phyloP scores from a whole-genome alignment of 37 sponge, comb jelly and placozoan genomes.

The Beroe forskalii region DNA sequence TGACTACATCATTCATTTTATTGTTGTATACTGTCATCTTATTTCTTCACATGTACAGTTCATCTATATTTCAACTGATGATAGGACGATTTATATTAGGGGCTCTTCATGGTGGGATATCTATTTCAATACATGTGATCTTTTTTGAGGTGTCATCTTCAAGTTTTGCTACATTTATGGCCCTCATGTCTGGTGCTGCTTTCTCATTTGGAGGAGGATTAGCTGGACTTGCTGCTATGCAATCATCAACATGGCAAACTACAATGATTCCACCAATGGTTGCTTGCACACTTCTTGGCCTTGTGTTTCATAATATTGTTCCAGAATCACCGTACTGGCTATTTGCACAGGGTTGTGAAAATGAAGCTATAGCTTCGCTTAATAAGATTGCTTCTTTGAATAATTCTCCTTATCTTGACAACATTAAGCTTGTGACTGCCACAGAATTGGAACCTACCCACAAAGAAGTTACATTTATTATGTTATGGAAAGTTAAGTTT shows the following conservation, averaged over 20 bases:
- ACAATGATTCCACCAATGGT: conserved; percentile 19
- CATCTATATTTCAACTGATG: neutral
- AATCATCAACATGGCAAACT: neutral
- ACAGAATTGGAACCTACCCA: neutral
- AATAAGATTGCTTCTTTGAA: conserved; percentile 10
- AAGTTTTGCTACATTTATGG: neutral
- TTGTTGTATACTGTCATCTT: neutral
- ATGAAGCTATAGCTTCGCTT: neutral
- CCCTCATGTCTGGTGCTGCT: neutral
- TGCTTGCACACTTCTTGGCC: neutral
- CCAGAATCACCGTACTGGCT: conserved; percentile 59
- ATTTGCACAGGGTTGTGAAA: conserved; percentile 5
- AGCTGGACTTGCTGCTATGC: conserved; percentile 15
- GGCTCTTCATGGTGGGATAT: conserved; percentile 13
- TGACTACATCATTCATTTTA: neutral
- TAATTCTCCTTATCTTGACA: neutral
- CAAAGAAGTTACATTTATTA: neutral
- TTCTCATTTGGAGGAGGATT: conserved; percentile 49
- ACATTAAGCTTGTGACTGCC: conserved; percentile 6
- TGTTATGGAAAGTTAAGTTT: conserved; percentile 3
- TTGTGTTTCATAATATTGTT: neutral
- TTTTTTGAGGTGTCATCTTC: neutral
- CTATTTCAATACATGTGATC: neutral
- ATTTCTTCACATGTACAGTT: neutral
- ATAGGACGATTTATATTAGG: neutral